phyloP scores from a whole-genome alignment of 2,113 vertebrate species.

The Zosterops hypoxanthus region DNA sequence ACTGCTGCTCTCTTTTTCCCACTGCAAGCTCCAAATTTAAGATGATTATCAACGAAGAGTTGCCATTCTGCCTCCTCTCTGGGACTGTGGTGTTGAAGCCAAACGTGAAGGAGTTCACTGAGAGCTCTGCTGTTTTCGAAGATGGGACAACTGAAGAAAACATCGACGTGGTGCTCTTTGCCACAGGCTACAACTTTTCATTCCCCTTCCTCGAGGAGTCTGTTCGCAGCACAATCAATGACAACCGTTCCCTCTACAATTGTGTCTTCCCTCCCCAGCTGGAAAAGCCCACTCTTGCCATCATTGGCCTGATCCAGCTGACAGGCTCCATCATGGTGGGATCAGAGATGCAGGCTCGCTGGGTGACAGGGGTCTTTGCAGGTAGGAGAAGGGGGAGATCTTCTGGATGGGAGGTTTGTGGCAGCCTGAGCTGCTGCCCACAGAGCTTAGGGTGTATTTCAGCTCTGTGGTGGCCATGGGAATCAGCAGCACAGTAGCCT shows the following conservation, averaged over 20 bases:
- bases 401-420: background rate
- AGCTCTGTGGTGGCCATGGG: fast-evolving
- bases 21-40: conserved; percentile 58
- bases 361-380: conserved; percentile 84
- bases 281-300: conserved; percentile 80
- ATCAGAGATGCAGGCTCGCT: conserved; percentile 90
- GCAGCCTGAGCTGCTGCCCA: background rate
- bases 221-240: conserved; percentile 30
- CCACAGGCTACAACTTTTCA: conserved; percentile 76
- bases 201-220: conserved; percentile 79
- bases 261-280: conserved; percentile 81
- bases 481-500: background rate
- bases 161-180: conserved; percentile 83
- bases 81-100: conserved; percentile 80
- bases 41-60: conserved; percentile 76
- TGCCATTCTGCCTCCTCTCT: conserved; percentile 82
- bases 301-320: conserved; percentile 80
- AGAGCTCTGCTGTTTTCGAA: conserved; percentile 78
- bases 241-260: conserved; percentile 80
- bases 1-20: background rate
- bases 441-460: background rate
- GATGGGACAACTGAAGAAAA: conserved; percentile 77
- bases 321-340: conserved; percentile 79
- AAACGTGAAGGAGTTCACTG: conserved; percentile 74
- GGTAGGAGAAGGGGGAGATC: conserved; percentile 66